Conservation (phyloP, 1,140 invertebrate species). For the Conus ventricosus region DNA sequence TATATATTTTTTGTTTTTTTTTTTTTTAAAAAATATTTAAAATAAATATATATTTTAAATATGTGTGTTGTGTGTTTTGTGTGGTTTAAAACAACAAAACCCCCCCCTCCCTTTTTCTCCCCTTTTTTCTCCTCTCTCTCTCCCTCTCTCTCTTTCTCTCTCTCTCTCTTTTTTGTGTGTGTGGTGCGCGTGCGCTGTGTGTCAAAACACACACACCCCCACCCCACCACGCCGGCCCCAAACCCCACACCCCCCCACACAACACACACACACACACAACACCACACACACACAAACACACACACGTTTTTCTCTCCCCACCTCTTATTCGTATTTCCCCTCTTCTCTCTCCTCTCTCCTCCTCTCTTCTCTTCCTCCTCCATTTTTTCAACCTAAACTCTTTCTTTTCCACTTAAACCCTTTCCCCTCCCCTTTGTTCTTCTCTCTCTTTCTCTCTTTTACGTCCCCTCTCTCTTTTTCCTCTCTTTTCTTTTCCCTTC, state of each 20-base stretch:
- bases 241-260: too few species aligned
- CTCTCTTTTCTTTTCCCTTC: background rate
- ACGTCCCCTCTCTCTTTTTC: background rate
- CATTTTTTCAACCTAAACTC: background rate
- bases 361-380: background rate
- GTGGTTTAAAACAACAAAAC: too few species aligned
- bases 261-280: too few species aligned
- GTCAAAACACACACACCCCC: too few species aligned
- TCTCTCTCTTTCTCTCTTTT: background rate
- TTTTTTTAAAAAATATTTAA: background rate
- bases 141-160: background rate
- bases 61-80: background rate
- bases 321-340: too few species aligned
- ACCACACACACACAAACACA: too few species aligned
- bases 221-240: too few species aligned
- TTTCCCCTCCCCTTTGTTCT: background rate
- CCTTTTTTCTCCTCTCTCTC: background rate
- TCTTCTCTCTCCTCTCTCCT: too few species aligned
- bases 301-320: background rate
- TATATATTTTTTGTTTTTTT: too few species aligned
- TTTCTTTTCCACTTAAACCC: background rate
- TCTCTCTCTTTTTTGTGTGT: too few species aligned
- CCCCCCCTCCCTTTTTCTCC: background rate
- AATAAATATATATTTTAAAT: too few species aligned
- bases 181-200: too few species aligned